Percentiles rank a stretch among this genome's conserved stretches.
These are phyloP conservation scores for Lepilemur septentrionalis DNA, from an alignment of 2,797 vertebrate genomes.

Conservation along the genomic window DNA sequence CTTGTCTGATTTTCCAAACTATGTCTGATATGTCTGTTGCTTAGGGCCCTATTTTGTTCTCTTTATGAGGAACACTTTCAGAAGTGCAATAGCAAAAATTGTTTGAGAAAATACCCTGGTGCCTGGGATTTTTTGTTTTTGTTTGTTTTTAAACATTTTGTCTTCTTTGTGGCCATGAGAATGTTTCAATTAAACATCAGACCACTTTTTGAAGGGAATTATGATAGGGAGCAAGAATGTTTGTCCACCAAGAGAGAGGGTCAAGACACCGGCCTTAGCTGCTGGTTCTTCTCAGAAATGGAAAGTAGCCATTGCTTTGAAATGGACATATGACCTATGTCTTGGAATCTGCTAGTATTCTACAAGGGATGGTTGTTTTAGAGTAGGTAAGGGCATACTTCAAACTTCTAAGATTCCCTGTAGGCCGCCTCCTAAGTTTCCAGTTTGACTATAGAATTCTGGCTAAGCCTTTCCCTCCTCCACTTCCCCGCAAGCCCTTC, in stretches of 20 bases:
- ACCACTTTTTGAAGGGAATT: background rate
- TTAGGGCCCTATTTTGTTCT: background rate
- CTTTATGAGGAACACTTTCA: conserved; percentile 2
- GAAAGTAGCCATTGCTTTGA: background rate
- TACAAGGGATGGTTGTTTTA: background rate
- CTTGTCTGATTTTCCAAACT: background rate
- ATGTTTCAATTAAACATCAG: background rate
- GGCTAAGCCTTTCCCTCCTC: background rate
- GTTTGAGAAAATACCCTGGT: background rate
- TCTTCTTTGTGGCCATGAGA: background rate
- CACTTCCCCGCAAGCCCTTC: background rate
- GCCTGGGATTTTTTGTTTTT: background rate
- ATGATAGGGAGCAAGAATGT: background rate
- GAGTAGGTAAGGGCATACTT: background rate
- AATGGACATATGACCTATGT: background rate
- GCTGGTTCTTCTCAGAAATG: background rate
- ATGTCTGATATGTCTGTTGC: background rate
- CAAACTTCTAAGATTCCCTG: background rate
- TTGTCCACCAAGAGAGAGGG: background rate
- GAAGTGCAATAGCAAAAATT: background rate
- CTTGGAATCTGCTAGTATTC: background rate
- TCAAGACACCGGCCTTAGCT: background rate
- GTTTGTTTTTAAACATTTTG: background rate
- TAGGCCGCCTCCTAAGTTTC: background rate
- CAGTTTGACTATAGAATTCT: background rate